A percentile compares a stretch with the other conserved stretches of the same genome.
These are phyloP conservation scores for Rotaria magnacalcarata DNA, from an alignment of 2,888 invertebrate genomes.

Conservation along the genomic window DNA sequence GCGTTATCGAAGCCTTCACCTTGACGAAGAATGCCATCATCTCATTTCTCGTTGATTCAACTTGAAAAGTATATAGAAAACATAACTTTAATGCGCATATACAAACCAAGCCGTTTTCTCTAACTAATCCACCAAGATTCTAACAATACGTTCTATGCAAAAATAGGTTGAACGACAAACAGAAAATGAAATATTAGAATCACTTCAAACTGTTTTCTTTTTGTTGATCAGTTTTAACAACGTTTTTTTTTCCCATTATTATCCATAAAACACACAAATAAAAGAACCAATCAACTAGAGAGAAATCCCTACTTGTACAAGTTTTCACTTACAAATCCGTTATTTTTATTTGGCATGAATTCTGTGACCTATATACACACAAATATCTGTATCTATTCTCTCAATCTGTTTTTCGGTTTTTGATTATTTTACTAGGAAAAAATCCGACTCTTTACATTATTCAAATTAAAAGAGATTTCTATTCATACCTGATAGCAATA, in stretches of 20 bases:
- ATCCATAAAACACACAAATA: too few relatives aligned
- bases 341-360: neutral
- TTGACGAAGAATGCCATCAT: neutral
- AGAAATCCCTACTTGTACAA: neutral
- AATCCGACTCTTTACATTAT: neutral
- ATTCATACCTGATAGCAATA: slow-evolving; percentile 75
- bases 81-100: too few relatives aligned
- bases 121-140: too few relatives aligned
- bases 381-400: neutral
- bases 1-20: neutral
- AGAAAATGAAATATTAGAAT: too few relatives aligned
- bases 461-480: neutral
- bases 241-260: neutral
- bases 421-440: neutral
- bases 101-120: too few relatives aligned
- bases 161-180: too few relatives aligned
- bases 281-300: neutral
- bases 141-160: too few relatives aligned
- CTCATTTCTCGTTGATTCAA: neutral
- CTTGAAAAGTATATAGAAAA: neutral
- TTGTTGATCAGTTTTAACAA: neutral
- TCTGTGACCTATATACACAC: neutral
- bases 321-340: neutral
- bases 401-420: neutral
- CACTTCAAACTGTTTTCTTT: too few relatives aligned